Base-by-base conservation (phyloP, 2,888 invertebrate species). In the Ernsta delagoae region DNA sequence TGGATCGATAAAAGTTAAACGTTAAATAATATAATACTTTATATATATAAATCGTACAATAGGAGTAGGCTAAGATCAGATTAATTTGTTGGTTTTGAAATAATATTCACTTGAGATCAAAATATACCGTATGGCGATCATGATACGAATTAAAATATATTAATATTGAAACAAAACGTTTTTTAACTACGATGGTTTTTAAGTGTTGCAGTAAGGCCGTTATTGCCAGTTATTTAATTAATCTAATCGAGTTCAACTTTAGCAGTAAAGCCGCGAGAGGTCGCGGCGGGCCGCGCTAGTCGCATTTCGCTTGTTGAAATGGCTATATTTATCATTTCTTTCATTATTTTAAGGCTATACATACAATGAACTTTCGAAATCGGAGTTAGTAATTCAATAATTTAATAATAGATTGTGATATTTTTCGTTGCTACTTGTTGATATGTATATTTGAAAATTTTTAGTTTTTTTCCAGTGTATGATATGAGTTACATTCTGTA, bases 1-100 rank as follows among this genome's bases (percentile, higher is more conserved):
- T 81, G 77, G 78, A 77, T 71, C 68, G 71, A 69, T 70, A 24
- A 24, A n/a, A 50, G 53, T 39, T 4, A 16, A 36, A 34, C 16
- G 7, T 50, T 8, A 50, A 50, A 48, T 8, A 24, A 24, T 24
- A 24, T 24, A 24, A 24, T 24, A 24, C 24, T 24, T 24, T 24
- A 24, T 24, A 24, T 3, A 24, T 24, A 24, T 24, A 24, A 24
- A n/a, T n/a, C 24, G 3, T 24, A 24, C 24, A 24, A 3, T 24
- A 24, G 3, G 24, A 24, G 24, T 24, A 24, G 24, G 24, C 24
- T 24, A 24, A 24, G 24, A 24, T 24, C 24, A 24, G 24, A 24
- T 24, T 24, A 24, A 24, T 24, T 24, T 24, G 24, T 24, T 24
- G 1, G 24, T 24, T 24, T 24, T 24, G 3, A 24, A 24, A 24